Evolutionary conservation across 2,888 invertebrate genomes (phyloP), one percentile per base, ranked within the genome.

Genomic region (Psylliodes chrysocephalus): DNA sequence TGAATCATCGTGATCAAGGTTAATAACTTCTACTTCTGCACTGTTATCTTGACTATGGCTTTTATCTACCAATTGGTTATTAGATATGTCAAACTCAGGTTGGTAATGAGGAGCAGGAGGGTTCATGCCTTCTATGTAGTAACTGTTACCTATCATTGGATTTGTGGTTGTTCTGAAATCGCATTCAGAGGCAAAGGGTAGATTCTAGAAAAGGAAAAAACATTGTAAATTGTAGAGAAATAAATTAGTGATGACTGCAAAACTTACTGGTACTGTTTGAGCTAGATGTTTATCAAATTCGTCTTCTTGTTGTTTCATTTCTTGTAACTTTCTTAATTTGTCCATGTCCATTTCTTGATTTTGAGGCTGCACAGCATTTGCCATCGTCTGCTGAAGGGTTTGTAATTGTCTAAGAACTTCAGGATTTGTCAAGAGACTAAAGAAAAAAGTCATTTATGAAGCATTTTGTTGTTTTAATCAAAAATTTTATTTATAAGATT

Each of bases 391-490:
- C 70, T 85, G 83, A 35, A 82, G 73, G 14, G 91, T 94, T 79
- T 96, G 96, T 51, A 97, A 84, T 76, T 96, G 96, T 59, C 95
- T 86, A 80, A 97, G 85, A 42, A 97, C 91, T 83, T 95, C 93
- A 0, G 94, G 94, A 83, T 95, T 94, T 54, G 91, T 90, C 56
- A 95, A 81, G 72, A 93, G 86, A 78, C 90, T 91, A 82, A 52
- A 68, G 67, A 25, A 53, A n/a, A n/a, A n/a, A n/a, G n/a, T n/a
- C n/a, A n/a, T n/a, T n/a, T n/a, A n/a, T n/a, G n/a, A n/a, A n/a
- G n/a, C n/a, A n/a, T n/a, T n/a, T n/a, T n/a, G n/a, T n/a, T n/a
- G n/a, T n/a, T n/a, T n/a, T n/a, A n/a, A n/a, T n/a, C n/a, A n/a
- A n/a, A n/a, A n/a, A n/a, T n/a, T n/a, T n/a, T n/a, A n/a, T n/a